These are phyloP conservation scores for Diorhabda carinulata DNA, from an alignment of 1,140 invertebrate species.

Conservation along the genomic window DNA sequence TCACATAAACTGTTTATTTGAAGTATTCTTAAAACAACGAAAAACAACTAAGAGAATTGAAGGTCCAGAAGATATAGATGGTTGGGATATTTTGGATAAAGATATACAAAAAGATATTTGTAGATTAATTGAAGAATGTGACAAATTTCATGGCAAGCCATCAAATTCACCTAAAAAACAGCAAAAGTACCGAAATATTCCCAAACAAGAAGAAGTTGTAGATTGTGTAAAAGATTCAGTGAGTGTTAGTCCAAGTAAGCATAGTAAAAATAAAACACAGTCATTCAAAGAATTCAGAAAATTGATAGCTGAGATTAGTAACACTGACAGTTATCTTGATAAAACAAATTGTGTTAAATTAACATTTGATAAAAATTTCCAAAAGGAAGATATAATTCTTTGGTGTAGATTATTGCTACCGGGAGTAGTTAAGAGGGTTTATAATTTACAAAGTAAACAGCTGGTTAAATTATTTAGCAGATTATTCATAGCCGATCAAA, in stretches of 20 bases:
- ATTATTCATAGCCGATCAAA: slow-evolving; percentile 68
- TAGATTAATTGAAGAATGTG: slow-evolving; percentile 57
- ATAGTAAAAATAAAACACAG: slow-evolving; percentile 16
- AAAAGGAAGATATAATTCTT: slow-evolving; percentile 70
- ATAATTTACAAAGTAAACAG: slow-evolving; percentile 90
- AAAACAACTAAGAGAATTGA: slow-evolving; percentile 80
- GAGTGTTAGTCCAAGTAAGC: not conserved
- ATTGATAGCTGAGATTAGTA: slow-evolving; percentile 72
- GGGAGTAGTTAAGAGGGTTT: slow-evolving; percentile 75
- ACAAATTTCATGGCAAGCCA: slow-evolving; percentile 52
- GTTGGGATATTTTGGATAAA: slow-evolving; percentile 63
- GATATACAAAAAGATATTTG: slow-evolving; percentile 67
- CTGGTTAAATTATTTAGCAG: slow-evolving; percentile 83
- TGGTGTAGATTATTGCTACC: slow-evolving; percentile 85
- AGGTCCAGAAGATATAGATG: slow-evolving; percentile 71
- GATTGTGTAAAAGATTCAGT: not conserved
- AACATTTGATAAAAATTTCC: slow-evolving; percentile 65
- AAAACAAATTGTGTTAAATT: slow-evolving; percentile 75
- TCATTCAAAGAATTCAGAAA: slow-evolving; percentile 71
- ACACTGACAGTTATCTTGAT: slow-evolving; percentile 71
- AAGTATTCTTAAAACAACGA: slow-evolving; percentile 71
- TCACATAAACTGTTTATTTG: slow-evolving; percentile 77
- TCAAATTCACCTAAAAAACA: slow-evolving; percentile 18
- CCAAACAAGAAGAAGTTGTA: not conserved
- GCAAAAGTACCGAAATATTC: not conserved